Evolutionary conservation across 2,797 vertebrate species (phyloP), one percentile per base, ranked within the genome.

Genomic region (Octomys mimax): DNA sequence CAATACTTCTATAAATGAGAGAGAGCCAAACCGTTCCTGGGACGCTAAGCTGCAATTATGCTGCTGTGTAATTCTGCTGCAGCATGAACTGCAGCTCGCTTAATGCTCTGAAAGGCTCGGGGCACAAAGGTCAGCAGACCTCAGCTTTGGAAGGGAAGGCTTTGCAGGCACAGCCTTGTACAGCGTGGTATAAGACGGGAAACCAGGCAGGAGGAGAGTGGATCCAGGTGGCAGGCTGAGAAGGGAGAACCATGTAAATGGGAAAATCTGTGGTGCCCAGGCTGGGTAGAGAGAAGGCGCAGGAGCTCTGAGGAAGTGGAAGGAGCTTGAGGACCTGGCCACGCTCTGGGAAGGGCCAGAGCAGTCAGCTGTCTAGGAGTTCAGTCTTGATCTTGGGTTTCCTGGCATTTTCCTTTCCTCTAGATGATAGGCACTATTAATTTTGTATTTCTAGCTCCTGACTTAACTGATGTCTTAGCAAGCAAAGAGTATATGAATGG

Each of bases 1-100:
- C 71, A 33, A 70, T 70, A 66, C 83, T 94, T 97, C 83, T 91
- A 82, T 79, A 89, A 73, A 54, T 73, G 54, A 54, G 0, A 6
- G 4, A 80, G 59, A 83, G 42, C 87, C 57, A 31, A 73, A 73
- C 42, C 18, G 1, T 73, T 93, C 49, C 64, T 83, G 88, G 73
- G 62, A 68, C 3, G 33, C 83, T 86, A 57, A 86, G 68, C 79
- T 94, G 68, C 19, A 91, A 61, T 86, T 81, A 59, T 1, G 7
- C 33, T 57, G 61, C 42, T 26, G 12, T 71, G 6, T 78, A 49
- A 88, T 73, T 79, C 61, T 16, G 24, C 49, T n/a, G 39, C 49
- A 57, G 14, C 19, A 21, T 31, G 83, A 70, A 21, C 49, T n/a
- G 49, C 42, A 57, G 14, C 22, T 21, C 26, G 83, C 64, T 28